phyloP scores from a whole-genome alignment of 1,140 invertebrate genomes.

The Neodiprion virginianus region DNA sequence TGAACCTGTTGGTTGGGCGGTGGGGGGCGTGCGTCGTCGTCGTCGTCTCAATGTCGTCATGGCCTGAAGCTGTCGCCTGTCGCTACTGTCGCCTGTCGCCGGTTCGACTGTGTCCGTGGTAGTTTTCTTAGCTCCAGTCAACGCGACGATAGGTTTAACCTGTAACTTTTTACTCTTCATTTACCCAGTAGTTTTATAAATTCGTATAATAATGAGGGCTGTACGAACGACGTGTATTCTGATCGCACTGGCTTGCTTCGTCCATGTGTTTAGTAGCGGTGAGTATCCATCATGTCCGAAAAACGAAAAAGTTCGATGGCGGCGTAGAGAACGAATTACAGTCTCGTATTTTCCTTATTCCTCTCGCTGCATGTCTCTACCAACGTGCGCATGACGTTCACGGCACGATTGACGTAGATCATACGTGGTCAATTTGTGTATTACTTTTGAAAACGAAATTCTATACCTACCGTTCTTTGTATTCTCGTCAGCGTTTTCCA shows the following conservation, averaged over 20 bases:
- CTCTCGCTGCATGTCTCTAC: background rate
- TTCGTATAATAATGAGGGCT: background rate
- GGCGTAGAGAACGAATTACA: background rate
- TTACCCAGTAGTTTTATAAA: background rate
- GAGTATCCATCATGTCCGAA: background rate
- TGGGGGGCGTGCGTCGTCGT: background rate
- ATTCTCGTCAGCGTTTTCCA: no score
- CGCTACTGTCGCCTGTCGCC: background rate
- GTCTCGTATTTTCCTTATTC: background rate
- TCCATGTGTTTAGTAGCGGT: background rate
- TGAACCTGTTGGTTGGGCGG: background rate
- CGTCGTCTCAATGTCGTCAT: background rate
- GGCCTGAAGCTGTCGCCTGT: background rate
- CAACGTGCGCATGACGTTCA: conserved; percentile 6
- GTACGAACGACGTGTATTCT: background rate
- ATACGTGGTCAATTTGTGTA: background rate
- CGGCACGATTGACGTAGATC: background rate
- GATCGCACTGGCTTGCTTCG: background rate
- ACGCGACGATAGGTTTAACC: background rate
- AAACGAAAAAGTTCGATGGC: background rate
- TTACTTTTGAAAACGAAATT: background rate
- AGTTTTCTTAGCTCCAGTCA: no score
- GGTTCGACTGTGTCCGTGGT: background rate
- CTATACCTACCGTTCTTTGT: no score
- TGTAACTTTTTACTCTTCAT: background rate